phyloP scores from a whole-genome alignment of 2,797 vertebrate genomes.

The Toxotes lorentzi region DNA sequence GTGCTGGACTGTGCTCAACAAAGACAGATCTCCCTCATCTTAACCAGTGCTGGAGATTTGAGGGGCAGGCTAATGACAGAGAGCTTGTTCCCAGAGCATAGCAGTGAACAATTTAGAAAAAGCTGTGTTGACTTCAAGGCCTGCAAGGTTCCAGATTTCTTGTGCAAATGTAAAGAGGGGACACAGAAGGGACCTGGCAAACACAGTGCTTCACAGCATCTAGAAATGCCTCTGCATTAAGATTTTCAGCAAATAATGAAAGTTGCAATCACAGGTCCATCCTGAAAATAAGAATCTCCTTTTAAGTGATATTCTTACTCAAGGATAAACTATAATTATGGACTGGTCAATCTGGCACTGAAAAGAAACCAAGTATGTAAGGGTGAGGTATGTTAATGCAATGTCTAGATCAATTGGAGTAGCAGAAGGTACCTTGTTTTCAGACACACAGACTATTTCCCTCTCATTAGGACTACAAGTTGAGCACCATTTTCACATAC shows the following conservation, averaged over 20 bases:
- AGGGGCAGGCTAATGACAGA: conserved; percentile 67
- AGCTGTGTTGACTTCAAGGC: conserved; percentile 61
- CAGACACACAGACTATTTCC: conserved; percentile 59
- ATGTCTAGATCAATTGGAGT: conserved; percentile 56
- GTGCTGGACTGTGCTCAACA: conserved; percentile 59
- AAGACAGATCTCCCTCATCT: conserved; percentile 71
- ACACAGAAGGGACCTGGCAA: conserved; percentile 24
- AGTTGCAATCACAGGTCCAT: conserved; percentile 10
- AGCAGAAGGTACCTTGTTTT: conserved; percentile 62
- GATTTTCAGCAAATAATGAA: conserved; percentile 37
- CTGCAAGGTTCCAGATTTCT: conserved; percentile 51
- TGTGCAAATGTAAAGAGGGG: conserved; percentile 47
- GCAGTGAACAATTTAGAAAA: conserved; percentile 52
- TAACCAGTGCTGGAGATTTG: conserved; percentile 54
- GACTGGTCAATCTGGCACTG: conserved; percentile 54
- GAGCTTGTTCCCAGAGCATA: conserved; percentile 62
- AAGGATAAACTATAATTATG: conserved; percentile 60
- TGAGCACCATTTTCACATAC: conserved; percentile 29
- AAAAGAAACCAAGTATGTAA: conserved; percentile 63
- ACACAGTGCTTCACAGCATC: conserved; percentile 17
- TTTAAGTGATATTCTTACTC: conserved; percentile 42
- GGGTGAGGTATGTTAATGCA: conserved; percentile 52
- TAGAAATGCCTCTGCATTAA: conserved; percentile 29
- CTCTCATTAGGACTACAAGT: conserved; percentile 62
- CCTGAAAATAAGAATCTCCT: conserved; percentile 32